Evolutionary conservation across 2,888 invertebrate genomes (phyloP), one percentile per base, ranked within the genome.

Genomic region (Chrysotoxum bicinctum): DNA sequence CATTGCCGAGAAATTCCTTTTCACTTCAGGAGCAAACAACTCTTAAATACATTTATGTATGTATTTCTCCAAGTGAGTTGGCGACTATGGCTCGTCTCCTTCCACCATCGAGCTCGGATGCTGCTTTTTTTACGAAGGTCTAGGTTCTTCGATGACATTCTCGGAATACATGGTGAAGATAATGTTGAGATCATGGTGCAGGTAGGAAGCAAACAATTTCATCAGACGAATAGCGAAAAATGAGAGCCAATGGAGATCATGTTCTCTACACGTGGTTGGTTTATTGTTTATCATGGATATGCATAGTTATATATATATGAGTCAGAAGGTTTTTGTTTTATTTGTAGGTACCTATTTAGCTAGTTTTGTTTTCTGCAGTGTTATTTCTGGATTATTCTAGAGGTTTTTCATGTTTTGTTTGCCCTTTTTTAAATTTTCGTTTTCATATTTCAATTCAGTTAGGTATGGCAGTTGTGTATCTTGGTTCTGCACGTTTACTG

Each of bases 1-100:
- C 83, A 83, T 70, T 74, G 64, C 3, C 64, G 12, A 78, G 62
- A 74, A 70, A 74, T 64, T 64, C 48, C 83, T 78, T 60, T 64
- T 40, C 50, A 64, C 73, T 40, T 56, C 60, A 56, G 56, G 16
- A 16, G 30, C 8, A 74, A 66, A 74, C 64, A 83, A 74, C 56
- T 14, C 23, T 74, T 26, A 26, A 26, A 26, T 4, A 26, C 7
- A 26, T 26, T 26, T n/a, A n/a, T n/a, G n/a, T n/a, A 52, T 64
- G 40, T 56, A 19, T 30, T 62, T 64, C 10, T 64, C 30, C 45
- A 43, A 40, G 21, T 21, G 21, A 19, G 66, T 35, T 30, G 58
- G 16, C 16, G 37, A 23, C 37, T 37, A 1, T 16, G 50, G 30
- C 23, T 50, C 6, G 1, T 48, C 48, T 21, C 50, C 50, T 50